Conservation (phyloP, 2,888 invertebrate genomes). For the Oligia fasciuncula region DNA sequence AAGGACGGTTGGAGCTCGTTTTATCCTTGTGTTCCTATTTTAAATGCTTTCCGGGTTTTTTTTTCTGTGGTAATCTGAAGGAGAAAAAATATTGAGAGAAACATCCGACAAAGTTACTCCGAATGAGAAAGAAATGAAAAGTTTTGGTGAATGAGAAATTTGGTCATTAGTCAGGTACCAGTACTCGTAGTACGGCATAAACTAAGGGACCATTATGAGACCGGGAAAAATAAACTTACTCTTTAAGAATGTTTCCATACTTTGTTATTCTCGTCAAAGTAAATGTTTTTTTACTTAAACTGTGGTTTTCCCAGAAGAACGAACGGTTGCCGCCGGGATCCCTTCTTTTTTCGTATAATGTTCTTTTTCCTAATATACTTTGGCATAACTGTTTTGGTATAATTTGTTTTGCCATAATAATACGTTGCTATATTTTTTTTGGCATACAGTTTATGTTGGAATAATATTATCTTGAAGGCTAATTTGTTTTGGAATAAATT, state of each 20-base stretch:
- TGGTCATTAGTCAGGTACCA: not conserved
- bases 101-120: not conserved
- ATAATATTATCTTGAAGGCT: too few relatives aligned
- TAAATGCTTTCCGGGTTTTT: constrained; percentile 37
- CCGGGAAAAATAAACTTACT: not conserved
- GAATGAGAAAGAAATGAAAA: not conserved
- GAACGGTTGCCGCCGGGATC: not conserved
- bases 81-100: constrained; percentile 26
- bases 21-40: constrained; percentile 53
- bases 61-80: constrained; percentile 32
- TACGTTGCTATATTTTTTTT: too few relatives aligned
- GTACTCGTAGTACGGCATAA: not conserved
- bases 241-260: not conserved
- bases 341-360: too few relatives aligned
- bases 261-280: not conserved
- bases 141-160: not conserved
- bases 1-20: constrained; percentile 45
- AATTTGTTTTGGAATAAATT: too few relatives aligned
- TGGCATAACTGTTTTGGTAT: too few relatives aligned
- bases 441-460: too few relatives aligned
- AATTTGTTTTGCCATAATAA: too few relatives aligned
- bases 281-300: not conserved
- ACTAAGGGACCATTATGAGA: not conserved
- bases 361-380: too few relatives aligned
- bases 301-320: not conserved